phyloP scores from a whole-genome alignment of 2,113 vertebrate genomes.

The Dasypus novemcinctus region DNA sequence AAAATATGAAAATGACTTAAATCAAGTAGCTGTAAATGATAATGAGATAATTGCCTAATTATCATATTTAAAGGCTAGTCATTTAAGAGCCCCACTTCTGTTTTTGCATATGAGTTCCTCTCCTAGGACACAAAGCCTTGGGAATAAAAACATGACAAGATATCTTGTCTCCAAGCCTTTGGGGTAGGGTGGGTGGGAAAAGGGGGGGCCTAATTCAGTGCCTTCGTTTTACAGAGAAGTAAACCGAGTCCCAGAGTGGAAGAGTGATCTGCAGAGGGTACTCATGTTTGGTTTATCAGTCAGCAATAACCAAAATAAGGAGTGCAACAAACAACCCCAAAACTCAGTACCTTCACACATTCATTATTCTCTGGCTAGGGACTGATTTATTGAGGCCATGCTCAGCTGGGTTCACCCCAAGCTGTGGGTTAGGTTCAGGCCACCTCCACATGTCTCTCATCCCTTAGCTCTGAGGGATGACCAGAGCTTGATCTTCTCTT shows the following conservation, averaged over 20 bases:
- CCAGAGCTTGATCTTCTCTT: background rate
- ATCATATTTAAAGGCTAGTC: conserved; percentile 17
- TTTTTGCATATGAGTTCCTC: background rate
- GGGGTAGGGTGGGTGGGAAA: background rate
- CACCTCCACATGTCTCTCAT: background rate
- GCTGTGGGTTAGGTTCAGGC: background rate
- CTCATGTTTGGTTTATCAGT: background rate
- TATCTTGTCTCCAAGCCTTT: background rate
- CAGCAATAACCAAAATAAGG: background rate
- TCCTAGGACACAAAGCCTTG: background rate
- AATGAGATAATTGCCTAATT: conserved; percentile 1
- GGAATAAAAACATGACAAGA: background rate
- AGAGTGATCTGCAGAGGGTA: background rate
- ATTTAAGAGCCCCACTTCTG: background rate
- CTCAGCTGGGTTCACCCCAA: background rate
- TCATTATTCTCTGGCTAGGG: background rate
- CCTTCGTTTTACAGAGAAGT: background rate
- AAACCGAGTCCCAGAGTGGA: conserved; percentile 4
- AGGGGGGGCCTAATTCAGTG: background rate
- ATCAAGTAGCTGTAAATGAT: background rate
- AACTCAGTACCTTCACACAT: background rate
- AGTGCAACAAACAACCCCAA: background rate
- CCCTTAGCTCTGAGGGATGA: background rate
- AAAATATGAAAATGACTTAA: conserved; percentile 52
- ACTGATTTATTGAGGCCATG: background rate